phyloP scores from a whole-genome alignment of 1,140 invertebrate species.

The Phenacoccus solenopsis region DNA sequence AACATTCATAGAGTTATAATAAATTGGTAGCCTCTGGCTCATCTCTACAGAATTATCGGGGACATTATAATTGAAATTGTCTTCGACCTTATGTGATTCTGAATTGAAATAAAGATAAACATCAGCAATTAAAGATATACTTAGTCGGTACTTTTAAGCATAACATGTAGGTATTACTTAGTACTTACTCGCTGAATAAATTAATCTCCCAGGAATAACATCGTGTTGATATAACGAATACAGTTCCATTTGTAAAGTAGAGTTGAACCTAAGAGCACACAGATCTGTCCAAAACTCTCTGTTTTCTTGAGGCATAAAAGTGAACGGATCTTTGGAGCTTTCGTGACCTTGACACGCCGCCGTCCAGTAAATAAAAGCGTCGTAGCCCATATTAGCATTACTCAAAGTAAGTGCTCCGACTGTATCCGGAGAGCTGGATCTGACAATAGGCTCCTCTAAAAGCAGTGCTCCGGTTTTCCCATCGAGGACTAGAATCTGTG shows the following conservation, averaged over 20 bases:
- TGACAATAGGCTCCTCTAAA: conserved; percentile 46
- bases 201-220: conserved; percentile 43
- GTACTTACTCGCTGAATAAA: neutral
- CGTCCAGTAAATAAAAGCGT: conserved; percentile 62
- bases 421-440: conserved; percentile 48
- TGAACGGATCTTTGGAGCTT: conserved; percentile 30
- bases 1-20: neutral
- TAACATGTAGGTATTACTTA: neutral
- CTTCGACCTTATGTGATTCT: neutral
- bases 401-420: conserved; percentile 51
- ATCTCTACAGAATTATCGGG: neutral
- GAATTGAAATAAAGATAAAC: neutral
- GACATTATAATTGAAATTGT: neutral
- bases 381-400: conserved; percentile 49
- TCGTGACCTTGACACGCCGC: conserved; percentile 46
- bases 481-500: conserved; percentile 49
- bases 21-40: neutral
- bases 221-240: conserved; percentile 55
- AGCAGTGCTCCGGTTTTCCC: conserved; percentile 53
- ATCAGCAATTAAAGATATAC: neutral
- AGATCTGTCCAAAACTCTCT: conserved; percentile 44
- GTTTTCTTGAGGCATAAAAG: conserved; percentile 33
- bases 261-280: conserved; percentile 58
- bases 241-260: conserved; percentile 47
- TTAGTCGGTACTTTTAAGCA: neutral